These are phyloP conservation scores for Dunckerocampus dactyliophorus DNA, from an alignment of 2,113 vertebrate species.

Conservation along the genomic window DNA sequence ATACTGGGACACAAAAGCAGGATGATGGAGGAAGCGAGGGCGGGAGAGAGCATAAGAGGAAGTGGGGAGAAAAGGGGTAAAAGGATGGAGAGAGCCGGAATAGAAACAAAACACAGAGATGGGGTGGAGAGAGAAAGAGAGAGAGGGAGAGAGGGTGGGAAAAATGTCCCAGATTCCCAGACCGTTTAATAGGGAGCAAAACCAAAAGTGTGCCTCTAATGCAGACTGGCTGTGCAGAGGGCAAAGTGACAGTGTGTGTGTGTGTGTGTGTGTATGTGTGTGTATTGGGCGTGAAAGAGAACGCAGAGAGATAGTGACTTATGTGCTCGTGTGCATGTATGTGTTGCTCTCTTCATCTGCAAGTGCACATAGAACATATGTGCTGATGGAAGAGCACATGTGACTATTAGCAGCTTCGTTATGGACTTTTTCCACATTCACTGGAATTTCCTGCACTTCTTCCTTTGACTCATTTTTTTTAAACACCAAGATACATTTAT, in stretches of 20 bases:
- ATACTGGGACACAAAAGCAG: slow-evolving; percentile 53
- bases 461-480: background rate
- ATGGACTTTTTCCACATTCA: slow-evolving; percentile 23
- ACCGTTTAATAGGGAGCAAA: slow-evolving; percentile 63
- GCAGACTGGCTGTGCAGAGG: slow-evolving; percentile 53
- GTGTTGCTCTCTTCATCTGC: slow-evolving; percentile 29
- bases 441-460: slow-evolving; percentile 32
- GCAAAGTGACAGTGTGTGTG: slow-evolving; percentile 49
- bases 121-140: slow-evolving; percentile 19
- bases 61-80: slow-evolving; percentile 33
- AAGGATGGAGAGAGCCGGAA: slow-evolving; percentile 29
- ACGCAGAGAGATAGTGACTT: slow-evolving; percentile 12
- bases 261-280: slow-evolving; percentile 33
- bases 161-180: slow-evolving; percentile 57
- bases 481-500: slow-evolving; percentile 6
- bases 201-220: slow-evolving; percentile 56
- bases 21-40: slow-evolving; percentile 48
- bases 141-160: slow-evolving; percentile 27
- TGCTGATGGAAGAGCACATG: slow-evolving; percentile 39
- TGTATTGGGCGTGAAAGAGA: slow-evolving; percentile 20
- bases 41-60: slow-evolving; percentile 28
- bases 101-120: slow-evolving; percentile 10
- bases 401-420: slow-evolving; percentile 25
- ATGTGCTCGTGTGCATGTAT: slow-evolving; percentile 18
- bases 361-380: slow-evolving; percentile 43